Evolutionary conservation across 2,797 vertebrate genomes (phyloP), one percentile per base, ranked within the genome.

Genomic region (Falco columbarius): DNA sequence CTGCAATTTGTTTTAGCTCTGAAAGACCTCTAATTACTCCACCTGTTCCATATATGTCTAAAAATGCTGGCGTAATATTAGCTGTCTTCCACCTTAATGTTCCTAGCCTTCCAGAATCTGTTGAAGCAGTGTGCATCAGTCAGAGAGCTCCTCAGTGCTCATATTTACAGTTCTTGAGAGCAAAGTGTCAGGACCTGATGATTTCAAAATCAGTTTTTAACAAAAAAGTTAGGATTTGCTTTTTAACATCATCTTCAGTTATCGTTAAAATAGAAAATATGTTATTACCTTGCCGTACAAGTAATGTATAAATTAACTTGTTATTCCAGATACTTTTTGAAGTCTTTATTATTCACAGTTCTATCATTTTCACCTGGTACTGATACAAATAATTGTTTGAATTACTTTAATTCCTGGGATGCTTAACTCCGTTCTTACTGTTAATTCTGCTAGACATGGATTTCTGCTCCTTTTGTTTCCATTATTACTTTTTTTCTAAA

Each of bases 331-430:
- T 26, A 15, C 19, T 29, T 92, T 55, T 65, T 70, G 12, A 75
- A 88, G 42, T 86, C 4, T 83, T 85, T 55, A 34, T 75, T 77
- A 42, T 49, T 75, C 22, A 30, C 46, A 75, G 23, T 77, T 88
- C 46, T 47, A 56, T 67, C 0, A 74, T 72, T 93, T 88, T 23
- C 47, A 24, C 7, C 36, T 66, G 17, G 16, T 36, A 54, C 8
- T 36, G 54, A n/a, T 68, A 55, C 2, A 89, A 77, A 63, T 34
- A 30, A 23, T 44, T 86, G 9, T 38, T 83, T 56, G 4, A 73
- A 73, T 55, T 70, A 40, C 30, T 72, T 81, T 44, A 42, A 58
- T 65, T 95, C 90, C 66, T 51, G 42, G 21, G 34, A 66, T 88
- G 38, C 27, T 74, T 67, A 55, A 66, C 13, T 83, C 36, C 21